Percentiles rank a stretch among this genome's conserved stretches.
phyloP scores from a whole-genome alignment of 2,113 vertebrate species.

The Theristicus caerulescens region DNA sequence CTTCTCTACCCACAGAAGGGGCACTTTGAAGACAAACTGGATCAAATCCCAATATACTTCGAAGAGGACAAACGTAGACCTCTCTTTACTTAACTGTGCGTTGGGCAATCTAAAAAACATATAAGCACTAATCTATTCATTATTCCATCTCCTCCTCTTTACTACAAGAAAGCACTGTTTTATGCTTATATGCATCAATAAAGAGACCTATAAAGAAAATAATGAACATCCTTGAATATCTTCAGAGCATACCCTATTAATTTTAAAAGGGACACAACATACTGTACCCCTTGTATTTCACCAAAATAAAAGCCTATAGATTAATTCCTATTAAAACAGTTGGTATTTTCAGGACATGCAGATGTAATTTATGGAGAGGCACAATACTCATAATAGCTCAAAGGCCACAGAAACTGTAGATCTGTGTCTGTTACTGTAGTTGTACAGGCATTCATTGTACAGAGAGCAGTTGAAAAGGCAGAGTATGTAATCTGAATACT shows the following conservation, averaged over 20 bases:
- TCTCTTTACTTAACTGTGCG: not conserved
- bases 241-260: constrained; percentile 30
- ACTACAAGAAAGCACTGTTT: constrained; percentile 40
- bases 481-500: constrained; percentile 74
- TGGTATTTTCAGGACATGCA: constrained; percentile 64
- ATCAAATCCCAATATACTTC: constrained; percentile 29
- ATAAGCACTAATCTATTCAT: constrained; percentile 11
- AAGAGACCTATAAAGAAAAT: constrained; percentile 65
- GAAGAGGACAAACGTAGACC: constrained; percentile 19
- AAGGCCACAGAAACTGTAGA: constrained; percentile 68
- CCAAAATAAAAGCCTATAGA: constrained; percentile 41
- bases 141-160: constrained; percentile 4
- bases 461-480: constrained; percentile 69
- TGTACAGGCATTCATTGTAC: constrained; percentile 72
- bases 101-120: constrained; percentile 11
- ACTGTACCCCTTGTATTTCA: constrained; percentile 46
- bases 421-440: constrained; percentile 77
- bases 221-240: constrained; percentile 52
- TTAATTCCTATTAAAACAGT: constrained; percentile 72
- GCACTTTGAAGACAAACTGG: constrained; percentile 33
- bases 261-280: constrained; percentile 38
- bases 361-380: constrained; percentile 62
- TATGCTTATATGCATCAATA: constrained; percentile 51
- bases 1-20: not conserved
- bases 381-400: constrained; percentile 63